Percentiles rank a stretch among this genome's conserved stretches.
Conservation (phyloP, 2,113 vertebrate species). For the Candoia aspera region DNA sequence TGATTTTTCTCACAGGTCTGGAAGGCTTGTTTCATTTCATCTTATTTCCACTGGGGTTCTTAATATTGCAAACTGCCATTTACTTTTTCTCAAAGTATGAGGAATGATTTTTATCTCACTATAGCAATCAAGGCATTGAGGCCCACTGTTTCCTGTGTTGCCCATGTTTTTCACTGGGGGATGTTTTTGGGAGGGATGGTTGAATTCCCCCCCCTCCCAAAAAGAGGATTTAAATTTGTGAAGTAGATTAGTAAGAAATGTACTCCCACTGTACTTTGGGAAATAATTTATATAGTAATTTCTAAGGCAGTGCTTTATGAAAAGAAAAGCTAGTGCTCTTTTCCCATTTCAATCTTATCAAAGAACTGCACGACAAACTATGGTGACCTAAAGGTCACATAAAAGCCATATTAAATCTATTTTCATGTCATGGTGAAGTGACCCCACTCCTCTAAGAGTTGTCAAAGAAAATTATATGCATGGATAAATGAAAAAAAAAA, state of each 20-base stretch:
- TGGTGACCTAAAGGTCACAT: conserved; percentile 51
- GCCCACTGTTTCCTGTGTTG: conserved; percentile 49
- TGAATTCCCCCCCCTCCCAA: conserved; percentile 44
- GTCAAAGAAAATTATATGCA: conserved; percentile 62
- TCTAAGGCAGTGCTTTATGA: conserved; percentile 44
- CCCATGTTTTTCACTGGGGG: conserved; percentile 43
- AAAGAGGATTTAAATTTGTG: conserved; percentile 57
- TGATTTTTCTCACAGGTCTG: conserved; percentile 84
- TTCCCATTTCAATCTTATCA: conserved; percentile 56
- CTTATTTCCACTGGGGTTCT: conserved; percentile 76
- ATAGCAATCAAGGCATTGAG: conserved; percentile 60
- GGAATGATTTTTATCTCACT: conserved; percentile 72
- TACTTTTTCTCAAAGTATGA: conserved; percentile 73
- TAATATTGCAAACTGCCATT: conserved; percentile 77
- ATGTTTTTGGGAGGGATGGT: background rate
- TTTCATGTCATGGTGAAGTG: conserved; percentile 66
- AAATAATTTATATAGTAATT: conserved; percentile 46
- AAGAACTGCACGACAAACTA: conserved; percentile 61
- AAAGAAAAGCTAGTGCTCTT: conserved; percentile 30
- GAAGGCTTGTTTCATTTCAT: conserved; percentile 75
- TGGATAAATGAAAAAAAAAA: conserved; percentile 46
- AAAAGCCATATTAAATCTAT: conserved; percentile 65
- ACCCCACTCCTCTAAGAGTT: conserved; percentile 60
- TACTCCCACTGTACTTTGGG: conserved; percentile 53
- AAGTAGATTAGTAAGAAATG: conserved; percentile 61